Evolutionary conservation across 2,888 invertebrate species (phyloP), one percentile per base, ranked within the genome.

Genomic region (Ophion obscuratus): DNA sequence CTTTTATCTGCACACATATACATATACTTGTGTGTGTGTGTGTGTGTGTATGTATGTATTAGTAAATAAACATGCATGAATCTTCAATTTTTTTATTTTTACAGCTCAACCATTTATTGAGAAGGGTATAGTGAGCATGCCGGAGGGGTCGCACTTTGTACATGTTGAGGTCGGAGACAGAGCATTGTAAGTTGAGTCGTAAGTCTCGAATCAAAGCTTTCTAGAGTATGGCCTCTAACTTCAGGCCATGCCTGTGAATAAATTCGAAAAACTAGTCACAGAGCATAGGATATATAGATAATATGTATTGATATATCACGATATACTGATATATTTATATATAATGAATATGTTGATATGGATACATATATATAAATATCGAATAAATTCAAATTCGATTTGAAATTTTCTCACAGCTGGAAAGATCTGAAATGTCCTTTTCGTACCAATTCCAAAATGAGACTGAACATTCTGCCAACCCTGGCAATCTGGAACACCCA

Each of bases 381-480:
- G 40, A 40, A 40, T 7, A 40, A 40, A 40, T 9, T 3, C 1
- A 40, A 40, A 40, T 61, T 24, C 7, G 4, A 20, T 61, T 61
- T n/a, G 14, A 5, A 36, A 66, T 36, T 1, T 36, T 66, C 24
- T 31, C 24, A 1, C 92, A 98, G 97, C 87, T 99, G 98, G 98
- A 98, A 97, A 94, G 96, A 98, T 93, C 95, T 95, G 77, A 96
- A 96, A 17, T 97, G 97, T 92, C 96, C 97, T 1, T 99, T 98
- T 94, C 95, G 98, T 82, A 97, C 96, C 79, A 97, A 98, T 92
- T 92, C 95, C 59, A 95, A 96, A 67, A 96, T 97, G 0, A 96
- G 95, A 88, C 94, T 99, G 78, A 96, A 97, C 92, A 97, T 97
- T 74, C 95, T 99, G 66, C 98, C 99, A 1, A 98, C 98, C 0